Evolutionary conservation across 2,888 invertebrate species (phyloP).

Genomic region (Crossocerus cetratus): DNA sequence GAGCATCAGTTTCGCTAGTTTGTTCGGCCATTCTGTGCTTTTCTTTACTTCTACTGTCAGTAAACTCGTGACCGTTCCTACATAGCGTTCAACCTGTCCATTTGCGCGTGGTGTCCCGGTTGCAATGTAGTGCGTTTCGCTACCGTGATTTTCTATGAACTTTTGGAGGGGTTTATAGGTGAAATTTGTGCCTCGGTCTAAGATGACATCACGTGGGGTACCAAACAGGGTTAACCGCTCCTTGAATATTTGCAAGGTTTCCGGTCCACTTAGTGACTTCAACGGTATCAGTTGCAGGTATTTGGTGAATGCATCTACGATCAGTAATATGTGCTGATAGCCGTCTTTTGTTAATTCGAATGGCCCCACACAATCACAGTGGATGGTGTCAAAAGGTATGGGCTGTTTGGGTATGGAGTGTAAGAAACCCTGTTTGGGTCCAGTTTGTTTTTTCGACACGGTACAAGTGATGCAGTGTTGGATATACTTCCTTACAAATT

Average conservation of each 20-base stretch:
- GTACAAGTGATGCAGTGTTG: conserved; percentile 43
- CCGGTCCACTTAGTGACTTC: too few species aligned
- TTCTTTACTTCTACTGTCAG: not conserved
- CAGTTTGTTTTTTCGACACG: conserved; percentile 29
- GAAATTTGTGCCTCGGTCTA: conserved; percentile 22
- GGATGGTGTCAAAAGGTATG: too few species aligned
- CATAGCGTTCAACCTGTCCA: conserved; percentile 38
- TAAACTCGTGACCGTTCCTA: not conserved
- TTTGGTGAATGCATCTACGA: too few species aligned
- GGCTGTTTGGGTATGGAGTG: conserved; percentile 35
- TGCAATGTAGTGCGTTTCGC: conserved; percentile 53
- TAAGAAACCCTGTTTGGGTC: conserved; percentile 33
- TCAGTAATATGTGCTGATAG: too few species aligned
- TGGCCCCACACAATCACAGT: too few species aligned
- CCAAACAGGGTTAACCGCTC: too few species aligned
- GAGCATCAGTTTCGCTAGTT: not conserved
- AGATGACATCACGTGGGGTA: not conserved
- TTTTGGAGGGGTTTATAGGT: conserved; percentile 19
- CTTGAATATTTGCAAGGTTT: too few species aligned
- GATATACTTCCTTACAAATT: conserved; percentile 35
- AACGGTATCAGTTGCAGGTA: too few species aligned
- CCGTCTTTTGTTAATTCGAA: too few species aligned
- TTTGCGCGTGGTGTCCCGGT: conserved; percentile 55
- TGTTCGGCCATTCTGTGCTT: conserved; percentile 15
- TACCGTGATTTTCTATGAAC: conserved; percentile 48